Percentiles rank a stretch among this genome's conserved stretches.
These are phyloP conservation scores for Acleris sparsana DNA, from an alignment of 2,888 invertebrate genomes.

Conservation along the genomic window DNA sequence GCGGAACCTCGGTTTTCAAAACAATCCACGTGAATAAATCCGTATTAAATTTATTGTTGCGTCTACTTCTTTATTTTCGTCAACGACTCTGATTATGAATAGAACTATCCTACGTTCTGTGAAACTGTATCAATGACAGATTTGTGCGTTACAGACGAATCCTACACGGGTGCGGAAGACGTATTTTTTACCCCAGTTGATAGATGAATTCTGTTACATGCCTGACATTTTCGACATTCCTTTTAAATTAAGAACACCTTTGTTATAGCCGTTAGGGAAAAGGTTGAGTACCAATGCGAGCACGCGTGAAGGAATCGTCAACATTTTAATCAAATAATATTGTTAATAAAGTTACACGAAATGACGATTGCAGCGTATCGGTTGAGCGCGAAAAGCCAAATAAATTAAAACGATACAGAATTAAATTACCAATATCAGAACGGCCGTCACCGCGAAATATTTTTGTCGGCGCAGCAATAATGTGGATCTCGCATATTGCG, in stretches of 20 bases:
- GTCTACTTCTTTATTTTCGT: constrained; percentile 76
- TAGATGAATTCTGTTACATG: constrained; percentile 56
- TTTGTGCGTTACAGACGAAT: constrained; percentile 76
- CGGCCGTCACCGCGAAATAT: constrained; percentile 68
- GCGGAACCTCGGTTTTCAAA: constrained; percentile 61
- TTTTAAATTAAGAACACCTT: constrained; percentile 32
- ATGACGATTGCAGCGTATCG: not conserved
- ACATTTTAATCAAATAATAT: too few relatives aligned
- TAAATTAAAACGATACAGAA: constrained; percentile 45
- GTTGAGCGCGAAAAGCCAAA: constrained; percentile 26
- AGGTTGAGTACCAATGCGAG: too few relatives aligned
- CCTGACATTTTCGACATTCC: constrained; percentile 36
- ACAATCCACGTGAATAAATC: constrained; percentile 62
- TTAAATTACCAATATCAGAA: constrained; percentile 62
- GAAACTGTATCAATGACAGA: constrained; percentile 71
- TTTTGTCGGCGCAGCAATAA: constrained; percentile 77
- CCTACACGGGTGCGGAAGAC: constrained; percentile 48
- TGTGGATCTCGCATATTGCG: constrained; percentile 79
- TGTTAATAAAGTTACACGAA: too few relatives aligned
- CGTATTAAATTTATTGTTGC: constrained; percentile 70
- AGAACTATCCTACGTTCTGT: constrained; percentile 53
- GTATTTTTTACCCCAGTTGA: constrained; percentile 39
- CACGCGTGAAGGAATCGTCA: too few relatives aligned
- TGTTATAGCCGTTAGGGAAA: constrained; percentile 11
- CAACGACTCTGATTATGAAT: constrained; percentile 70